Conservation (phyloP, 2,888 invertebrate genomes). For the Andrena flavipes region DNA sequence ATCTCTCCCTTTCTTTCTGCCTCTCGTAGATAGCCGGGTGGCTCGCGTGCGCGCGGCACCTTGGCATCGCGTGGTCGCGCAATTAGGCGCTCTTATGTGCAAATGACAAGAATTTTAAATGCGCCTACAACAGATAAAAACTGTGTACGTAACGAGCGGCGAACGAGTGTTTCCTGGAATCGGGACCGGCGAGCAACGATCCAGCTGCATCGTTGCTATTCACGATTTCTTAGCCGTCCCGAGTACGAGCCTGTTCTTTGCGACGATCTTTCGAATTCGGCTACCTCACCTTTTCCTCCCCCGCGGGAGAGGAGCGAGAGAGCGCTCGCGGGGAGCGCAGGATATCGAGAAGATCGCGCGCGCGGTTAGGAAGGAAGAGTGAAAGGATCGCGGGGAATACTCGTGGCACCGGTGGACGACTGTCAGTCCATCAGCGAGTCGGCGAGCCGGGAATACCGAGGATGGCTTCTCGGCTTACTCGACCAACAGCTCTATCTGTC, state of each 20-base stretch:
- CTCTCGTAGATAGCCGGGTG: slow-evolving; percentile 46
- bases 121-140: slow-evolving; percentile 40
- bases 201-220: neutral
- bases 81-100: slow-evolving; percentile 69
- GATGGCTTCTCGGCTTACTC: slow-evolving; percentile 79
- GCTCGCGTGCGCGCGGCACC: slow-evolving; percentile 56
- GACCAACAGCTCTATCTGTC: slow-evolving; percentile 80
- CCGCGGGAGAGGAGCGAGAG: neutral
- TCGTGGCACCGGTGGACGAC: slow-evolving; percentile 75
- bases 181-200: neutral
- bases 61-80: slow-evolving; percentile 52
- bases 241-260: too few species aligned
- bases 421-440: slow-evolving; percentile 77
- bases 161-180: slow-evolving; percentile 44
- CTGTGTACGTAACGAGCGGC: slow-evolving; percentile 23
- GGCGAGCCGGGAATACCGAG: slow-evolving; percentile 80
- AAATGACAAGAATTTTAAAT: slow-evolving; percentile 62
- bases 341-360: slow-evolving; percentile 51
- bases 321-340: too few species aligned
- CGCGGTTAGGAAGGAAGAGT: slow-evolving; percentile 53
- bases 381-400: slow-evolving; percentile 66
- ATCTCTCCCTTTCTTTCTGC: neutral
- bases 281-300: neutral
- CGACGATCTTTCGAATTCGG: neutral
- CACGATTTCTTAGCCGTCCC: neutral